These are phyloP conservation scores for Calliphora vomitoria DNA, from an alignment of 2,888 invertebrate species.

Conservation along the genomic window DNA sequence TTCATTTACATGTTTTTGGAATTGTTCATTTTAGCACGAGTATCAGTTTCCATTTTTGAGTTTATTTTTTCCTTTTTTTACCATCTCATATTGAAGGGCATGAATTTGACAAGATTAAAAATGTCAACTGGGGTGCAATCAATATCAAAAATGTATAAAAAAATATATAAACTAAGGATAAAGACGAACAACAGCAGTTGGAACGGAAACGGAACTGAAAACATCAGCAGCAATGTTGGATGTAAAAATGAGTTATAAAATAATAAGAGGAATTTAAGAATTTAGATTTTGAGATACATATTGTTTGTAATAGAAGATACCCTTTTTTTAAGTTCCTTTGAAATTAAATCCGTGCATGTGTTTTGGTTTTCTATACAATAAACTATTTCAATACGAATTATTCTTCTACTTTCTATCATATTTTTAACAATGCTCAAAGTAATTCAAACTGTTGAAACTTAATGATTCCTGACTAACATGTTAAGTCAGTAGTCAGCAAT, in stretches of 20 bases:
- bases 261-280: too few relatives aligned
- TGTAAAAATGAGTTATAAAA: not conserved
- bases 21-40: slow-evolving; percentile 47
- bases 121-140: slow-evolving; percentile 63
- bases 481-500: too few relatives aligned
- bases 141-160: slow-evolving; percentile 24
- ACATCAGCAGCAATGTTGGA: not conserved
- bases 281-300: too few relatives aligned
- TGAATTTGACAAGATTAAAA: slow-evolving; percentile 71
- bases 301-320: too few relatives aligned
- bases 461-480: too few relatives aligned
- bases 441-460: too few relatives aligned
- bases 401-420: too few relatives aligned
- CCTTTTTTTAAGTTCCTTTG: too few relatives aligned
- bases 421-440: too few relatives aligned
- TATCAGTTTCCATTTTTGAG: slow-evolving; percentile 2
- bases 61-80: slow-evolving; percentile 5
- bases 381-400: too few relatives aligned
- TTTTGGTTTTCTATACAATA: too few relatives aligned
- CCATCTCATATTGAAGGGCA: slow-evolving; percentile 61
- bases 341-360: too few relatives aligned
- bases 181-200: not conserved
- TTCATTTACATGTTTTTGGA: slow-evolving; percentile 32
- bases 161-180: not conserved
- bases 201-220: slow-evolving; percentile 15